These are phyloP conservation scores for Morpho deidamia DNA, from an alignment of 2,888 invertebrate species.

Conservation along the genomic window DNA sequence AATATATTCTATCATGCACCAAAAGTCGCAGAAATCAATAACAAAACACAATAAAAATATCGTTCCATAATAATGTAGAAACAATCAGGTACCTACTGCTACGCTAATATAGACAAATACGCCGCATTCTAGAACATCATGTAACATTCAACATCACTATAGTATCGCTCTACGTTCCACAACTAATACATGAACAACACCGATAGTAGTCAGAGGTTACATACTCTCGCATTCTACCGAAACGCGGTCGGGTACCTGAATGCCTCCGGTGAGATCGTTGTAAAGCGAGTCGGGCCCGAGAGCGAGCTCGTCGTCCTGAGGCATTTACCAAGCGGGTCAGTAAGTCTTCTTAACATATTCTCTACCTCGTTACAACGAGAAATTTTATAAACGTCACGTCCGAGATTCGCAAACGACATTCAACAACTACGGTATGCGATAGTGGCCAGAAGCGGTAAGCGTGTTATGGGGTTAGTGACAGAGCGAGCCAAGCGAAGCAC, in stretches of 20 bases:
- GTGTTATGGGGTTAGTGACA: conserved; percentile 53
- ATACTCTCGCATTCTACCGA: conserved; percentile 20
- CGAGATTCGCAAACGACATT: conserved; percentile 32
- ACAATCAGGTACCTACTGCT: conserved; percentile 64
- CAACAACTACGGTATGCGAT: conserved; percentile 32
- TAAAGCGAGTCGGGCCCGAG: conserved; percentile 75
- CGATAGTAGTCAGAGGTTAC: conserved; percentile 11
- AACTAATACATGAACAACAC: conserved; percentile 24
- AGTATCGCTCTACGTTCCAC: conserved; percentile 7
- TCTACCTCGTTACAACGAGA: conserved; percentile 67
- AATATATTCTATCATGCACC: conserved; percentile 26
- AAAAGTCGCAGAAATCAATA: conserved; percentile 10
- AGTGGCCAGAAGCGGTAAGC: conserved; percentile 46
- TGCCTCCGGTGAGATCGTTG: conserved; percentile 77
- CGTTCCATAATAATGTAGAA: conserved; percentile 34
- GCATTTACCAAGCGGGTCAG: conserved; percentile 75
- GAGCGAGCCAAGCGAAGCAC: conserved; percentile 46
- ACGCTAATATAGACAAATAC: conserved; percentile 23
- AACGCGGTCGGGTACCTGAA: conserved; percentile 63
- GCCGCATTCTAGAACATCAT: not conserved
- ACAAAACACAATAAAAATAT: too few relatives aligned
- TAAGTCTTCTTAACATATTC: conserved; percentile 67
- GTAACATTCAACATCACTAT: conserved; percentile 4
- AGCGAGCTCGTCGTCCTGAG: conserved; percentile 76
- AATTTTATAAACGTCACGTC: conserved; percentile 55